phyloP scores from a whole-genome alignment of 2,113 vertebrate species.

The Callipepla californica region DNA sequence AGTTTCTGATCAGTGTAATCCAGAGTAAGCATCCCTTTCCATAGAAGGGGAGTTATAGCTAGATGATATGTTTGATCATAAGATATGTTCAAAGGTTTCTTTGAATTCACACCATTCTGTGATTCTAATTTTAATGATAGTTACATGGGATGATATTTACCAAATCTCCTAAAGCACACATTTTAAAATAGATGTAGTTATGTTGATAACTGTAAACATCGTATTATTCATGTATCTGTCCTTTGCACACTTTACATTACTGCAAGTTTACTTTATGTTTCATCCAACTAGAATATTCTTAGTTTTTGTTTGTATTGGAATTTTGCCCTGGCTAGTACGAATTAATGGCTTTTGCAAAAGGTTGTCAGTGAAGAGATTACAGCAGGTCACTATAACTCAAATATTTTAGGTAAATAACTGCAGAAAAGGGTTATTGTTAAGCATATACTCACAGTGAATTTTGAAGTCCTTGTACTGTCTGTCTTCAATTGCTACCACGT shows the following conservation, averaged over 20 bases:
- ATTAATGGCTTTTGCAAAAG: background rate
- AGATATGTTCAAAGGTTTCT: background rate
- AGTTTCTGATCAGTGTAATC: background rate
- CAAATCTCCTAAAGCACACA: background rate
- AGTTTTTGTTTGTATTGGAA: background rate
- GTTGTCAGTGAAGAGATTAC: background rate
- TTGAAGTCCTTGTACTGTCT: slow-evolving; percentile 99
- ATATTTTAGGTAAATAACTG: background rate
- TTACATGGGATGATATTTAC: background rate
- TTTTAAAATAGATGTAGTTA: background rate
- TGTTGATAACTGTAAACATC: background rate
- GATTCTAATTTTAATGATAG: background rate
- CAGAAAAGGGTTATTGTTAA: background rate
- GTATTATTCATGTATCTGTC: background rate
- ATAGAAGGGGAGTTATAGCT: background rate
- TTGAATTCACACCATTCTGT: background rate
- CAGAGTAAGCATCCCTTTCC: background rate
- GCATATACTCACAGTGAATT: slow-evolving; percentile 92
- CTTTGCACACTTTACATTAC: background rate
- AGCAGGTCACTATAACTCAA: background rate
- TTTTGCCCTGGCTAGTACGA: background rate
- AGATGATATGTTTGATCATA: background rate
- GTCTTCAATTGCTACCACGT: slow-evolving; percentile 97
- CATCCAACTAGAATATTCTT: background rate
- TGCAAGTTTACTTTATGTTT: background rate